These are phyloP conservation scores for Cynaeus angustus DNA, from an alignment of 2,888 invertebrate species.

Conservation along the genomic window DNA sequence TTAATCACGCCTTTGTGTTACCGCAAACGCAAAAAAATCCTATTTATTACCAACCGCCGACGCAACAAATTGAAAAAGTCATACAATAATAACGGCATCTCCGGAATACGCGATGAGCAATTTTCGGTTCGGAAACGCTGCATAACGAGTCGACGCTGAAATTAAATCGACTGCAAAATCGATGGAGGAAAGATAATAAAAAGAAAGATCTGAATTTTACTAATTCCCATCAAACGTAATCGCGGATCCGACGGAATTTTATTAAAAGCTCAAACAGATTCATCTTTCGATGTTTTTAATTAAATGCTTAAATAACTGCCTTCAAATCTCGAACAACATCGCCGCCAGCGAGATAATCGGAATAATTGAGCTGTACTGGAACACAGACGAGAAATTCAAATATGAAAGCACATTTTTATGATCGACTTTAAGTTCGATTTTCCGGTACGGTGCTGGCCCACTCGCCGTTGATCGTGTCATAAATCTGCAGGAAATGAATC, in stretches of 20 bases:
- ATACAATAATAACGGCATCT: conserved; percentile 25
- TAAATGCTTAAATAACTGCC: conserved; percentile 37
- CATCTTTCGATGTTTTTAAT: conserved; percentile 47
- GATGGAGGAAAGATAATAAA: conserved; percentile 33
- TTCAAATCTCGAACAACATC: conserved; percentile 17
- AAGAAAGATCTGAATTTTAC: conserved; percentile 29
- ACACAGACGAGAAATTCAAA: too few relatives aligned
- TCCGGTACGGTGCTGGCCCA: conserved; percentile 11
- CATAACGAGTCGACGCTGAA: conserved; percentile 10
- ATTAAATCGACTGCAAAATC: conserved; percentile 24
- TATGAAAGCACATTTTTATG: too few relatives aligned
- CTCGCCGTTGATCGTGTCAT: conserved; percentile 29
- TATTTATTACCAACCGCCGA: conserved; percentile 43
- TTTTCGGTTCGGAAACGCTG: background rate
- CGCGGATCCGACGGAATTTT: conserved; percentile 33
- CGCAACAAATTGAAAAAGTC: conserved; percentile 41
- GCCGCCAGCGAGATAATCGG: conserved; percentile 23
- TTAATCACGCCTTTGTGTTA: conserved; percentile 49
- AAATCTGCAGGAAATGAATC: conserved; percentile 42
- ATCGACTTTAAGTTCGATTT: too few relatives aligned
- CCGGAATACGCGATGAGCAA: conserved; percentile 12
- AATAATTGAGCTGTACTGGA: background rate
- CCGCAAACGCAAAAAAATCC: conserved; percentile 34
- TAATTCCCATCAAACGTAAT: conserved; percentile 44
- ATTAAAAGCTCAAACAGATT: conserved; percentile 38